Evolutionary conservation across 2,797 vertebrate species (phyloP).

Genomic region (Sitta carolinensis): DNA sequence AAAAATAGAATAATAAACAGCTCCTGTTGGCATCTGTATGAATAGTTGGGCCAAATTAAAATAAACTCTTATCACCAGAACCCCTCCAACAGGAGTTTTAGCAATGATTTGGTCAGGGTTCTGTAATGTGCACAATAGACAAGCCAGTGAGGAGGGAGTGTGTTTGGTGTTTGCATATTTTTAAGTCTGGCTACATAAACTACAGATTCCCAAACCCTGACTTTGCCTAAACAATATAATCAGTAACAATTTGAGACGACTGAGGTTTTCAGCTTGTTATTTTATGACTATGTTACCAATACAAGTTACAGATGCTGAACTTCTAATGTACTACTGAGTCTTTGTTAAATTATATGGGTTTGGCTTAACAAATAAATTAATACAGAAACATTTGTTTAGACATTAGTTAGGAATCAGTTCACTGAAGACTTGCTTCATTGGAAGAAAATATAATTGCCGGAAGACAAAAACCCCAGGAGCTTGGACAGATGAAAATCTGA

Average conservation of each 20-base stretch:
- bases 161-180: background rate
- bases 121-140: background rate
- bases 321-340: background rate
- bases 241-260: background rate
- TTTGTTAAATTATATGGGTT: background rate
- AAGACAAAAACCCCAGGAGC: background rate
- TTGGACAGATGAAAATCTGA: background rate
- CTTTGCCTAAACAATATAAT: constrained; percentile 8
- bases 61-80: background rate
- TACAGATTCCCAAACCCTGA: background rate
- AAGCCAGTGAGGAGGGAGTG: background rate
- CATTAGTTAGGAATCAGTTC: background rate
- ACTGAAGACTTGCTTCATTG: background rate
- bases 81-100: background rate
- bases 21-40: background rate
- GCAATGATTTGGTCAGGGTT: background rate
- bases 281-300: background rate
- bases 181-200: constrained; percentile 2
- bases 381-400: background rate
- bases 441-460: background rate
- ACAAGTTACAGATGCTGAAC: background rate
- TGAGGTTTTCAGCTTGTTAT: background rate
- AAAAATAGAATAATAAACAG: background rate
- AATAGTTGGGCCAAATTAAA: background rate
- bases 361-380: background rate